Evolutionary conservation across 2,888 invertebrate genomes (phyloP).

Genomic region (Cerastis leucographa): DNA sequence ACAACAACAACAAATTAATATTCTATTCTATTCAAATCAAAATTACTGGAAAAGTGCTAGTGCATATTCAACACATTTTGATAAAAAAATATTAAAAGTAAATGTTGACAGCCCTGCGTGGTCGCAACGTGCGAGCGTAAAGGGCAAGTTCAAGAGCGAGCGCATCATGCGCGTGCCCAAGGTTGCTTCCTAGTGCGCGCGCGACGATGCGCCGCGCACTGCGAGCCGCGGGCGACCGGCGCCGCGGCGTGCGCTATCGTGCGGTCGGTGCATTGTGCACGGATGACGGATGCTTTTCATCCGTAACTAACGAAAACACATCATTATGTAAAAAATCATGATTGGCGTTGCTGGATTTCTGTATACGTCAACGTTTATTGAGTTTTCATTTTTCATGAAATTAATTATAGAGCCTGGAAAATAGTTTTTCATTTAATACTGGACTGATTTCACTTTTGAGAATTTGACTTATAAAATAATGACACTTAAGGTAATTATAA

Average conservation of each 20-base stretch:
- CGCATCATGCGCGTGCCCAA: conserved; percentile 78
- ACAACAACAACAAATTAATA: not conserved
- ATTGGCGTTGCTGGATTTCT: not conserved
- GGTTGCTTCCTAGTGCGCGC: conserved; percentile 87
- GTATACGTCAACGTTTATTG: not conserved
- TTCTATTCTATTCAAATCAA: not conserved
- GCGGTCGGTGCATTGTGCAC: conserved; percentile 43
- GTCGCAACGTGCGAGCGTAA: conserved; percentile 69
- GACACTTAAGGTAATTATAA: not conserved
- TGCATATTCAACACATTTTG: not conserved
- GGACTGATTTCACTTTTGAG: not conserved
- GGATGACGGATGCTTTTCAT: conserved; percentile 11
- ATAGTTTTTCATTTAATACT: not conserved
- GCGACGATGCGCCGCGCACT: conserved; percentile 74
- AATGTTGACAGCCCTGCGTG: conserved; percentile 56
- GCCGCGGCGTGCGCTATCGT: conserved; percentile 58
- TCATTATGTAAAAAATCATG: not conserved
- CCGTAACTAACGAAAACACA: not conserved
- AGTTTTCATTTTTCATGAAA: not conserved
- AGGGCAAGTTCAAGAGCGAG: conserved; percentile 88
- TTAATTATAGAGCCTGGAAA: not conserved
- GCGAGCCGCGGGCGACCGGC: conserved; percentile 32
- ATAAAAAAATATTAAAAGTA: conserved; percentile 1
- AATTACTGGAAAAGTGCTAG: not conserved
- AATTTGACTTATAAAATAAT: not conserved